Conservation (phyloP, 2,113 vertebrate genomes). For the Craseonycteris thonglongyai region DNA sequence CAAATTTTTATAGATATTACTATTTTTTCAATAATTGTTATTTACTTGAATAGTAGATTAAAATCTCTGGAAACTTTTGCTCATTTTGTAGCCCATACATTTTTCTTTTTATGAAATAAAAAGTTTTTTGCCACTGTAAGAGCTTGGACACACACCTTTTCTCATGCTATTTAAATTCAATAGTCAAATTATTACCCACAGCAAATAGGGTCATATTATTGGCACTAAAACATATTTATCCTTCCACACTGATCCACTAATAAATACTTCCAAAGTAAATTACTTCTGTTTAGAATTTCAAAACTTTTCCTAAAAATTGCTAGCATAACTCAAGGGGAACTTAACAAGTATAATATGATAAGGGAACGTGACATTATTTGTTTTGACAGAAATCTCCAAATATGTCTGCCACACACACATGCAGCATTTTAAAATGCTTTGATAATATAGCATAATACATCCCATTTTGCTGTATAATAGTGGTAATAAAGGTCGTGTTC, state of each 20-base stretch:
- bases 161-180: not conserved
- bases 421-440: not conserved
- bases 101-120: not conserved
- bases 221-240: not conserved
- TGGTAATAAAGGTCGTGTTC: not conserved
- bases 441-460: not conserved
- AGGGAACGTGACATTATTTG: not conserved
- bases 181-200: not conserved
- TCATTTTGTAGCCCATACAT: not conserved
- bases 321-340: not conserved
- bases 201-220: not conserved
- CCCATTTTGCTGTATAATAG: no score
- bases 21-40: not conserved
- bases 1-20: not conserved
- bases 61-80: not conserved
- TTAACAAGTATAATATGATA: not conserved
- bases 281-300: conserved; percentile 1
- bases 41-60: not conserved
- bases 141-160: not conserved
- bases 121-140: not conserved
- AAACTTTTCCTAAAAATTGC: not conserved
- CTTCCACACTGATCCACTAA: not conserved
- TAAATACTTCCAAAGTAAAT: not conserved
- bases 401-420: not conserved
- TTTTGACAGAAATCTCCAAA: not conserved